Base-by-base conservation (phyloP, 2,113 vertebrate species). In the Reinhardtius hippoglossoides region DNA sequence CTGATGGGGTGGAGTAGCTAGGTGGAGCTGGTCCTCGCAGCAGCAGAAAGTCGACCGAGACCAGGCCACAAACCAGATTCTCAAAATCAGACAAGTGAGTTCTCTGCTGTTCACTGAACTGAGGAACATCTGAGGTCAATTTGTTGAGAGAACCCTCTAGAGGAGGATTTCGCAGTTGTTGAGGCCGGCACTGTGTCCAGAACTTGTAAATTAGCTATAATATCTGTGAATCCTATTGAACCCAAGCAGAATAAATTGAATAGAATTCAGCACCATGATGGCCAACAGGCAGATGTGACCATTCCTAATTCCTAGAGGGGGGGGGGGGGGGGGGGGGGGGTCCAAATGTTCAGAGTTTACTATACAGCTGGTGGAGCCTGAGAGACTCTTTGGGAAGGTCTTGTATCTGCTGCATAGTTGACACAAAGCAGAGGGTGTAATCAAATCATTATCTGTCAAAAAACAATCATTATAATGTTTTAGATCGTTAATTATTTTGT, bases 21-120 rank as follows among this genome's bases (percentile, higher is more conserved):
- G 62, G 50, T 58, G 61, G 74, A 57, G 69, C 7, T 26, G 1
- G 6, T 57, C 72, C 24, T 35, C 3, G 6, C 57, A n/a, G 35
- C 20, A 59, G 65, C 26, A 13, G 21, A 23, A 42, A 15, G 48
- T 66, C 23, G 26, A 56, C 40, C 23, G 2, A 62, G 65, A 63
- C 57, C 26, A 37, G 76, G 75, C 71, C 67, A 56, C 44, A 50
- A 70, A 66, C 46, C 56, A 74, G 48, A 75, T 46, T 70, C 24
- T 35, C 64, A 55, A 59, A 79, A 68, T 69, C 46, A 67, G 58
- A 54, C 18, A 31, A 60, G 42, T 14, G 35, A 72, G 9, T 3
- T 42, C 55, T 59, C 57, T 31, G 60, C 10, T 63, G 26, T 65
- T 42, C n/a, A 66, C 18, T 72, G 59, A 59, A n/a, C 58, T 35